Conservation (phyloP, 2,113 vertebrate genomes). For the Cebidichthys violaceus region DNA sequence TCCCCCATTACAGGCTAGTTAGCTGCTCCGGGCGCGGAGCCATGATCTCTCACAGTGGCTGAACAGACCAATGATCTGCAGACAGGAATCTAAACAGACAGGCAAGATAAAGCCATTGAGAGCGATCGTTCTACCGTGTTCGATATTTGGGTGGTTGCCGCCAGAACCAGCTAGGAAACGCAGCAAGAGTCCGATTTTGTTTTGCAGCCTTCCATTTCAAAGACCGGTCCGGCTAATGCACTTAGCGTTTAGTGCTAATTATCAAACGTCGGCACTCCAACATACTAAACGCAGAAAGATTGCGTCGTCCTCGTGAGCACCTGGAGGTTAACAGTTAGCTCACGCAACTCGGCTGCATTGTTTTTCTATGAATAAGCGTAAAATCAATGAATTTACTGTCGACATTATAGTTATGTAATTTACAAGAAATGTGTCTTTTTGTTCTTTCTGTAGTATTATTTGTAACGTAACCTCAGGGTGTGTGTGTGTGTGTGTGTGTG, state of each 20-base stretch:
- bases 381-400: background rate
- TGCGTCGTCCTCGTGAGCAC: background rate
- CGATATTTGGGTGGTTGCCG: conserved; percentile 40
- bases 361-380: background rate
- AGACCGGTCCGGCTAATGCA: background rate
- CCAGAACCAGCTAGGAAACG: conserved; percentile 21
- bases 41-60: conserved; percentile 31
- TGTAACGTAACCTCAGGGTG: background rate
- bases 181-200: background rate
- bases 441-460: background rate
- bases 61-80: conserved; percentile 53
- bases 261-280: background rate
- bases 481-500: background rate
- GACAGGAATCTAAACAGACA: conserved; percentile 74
- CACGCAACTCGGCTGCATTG: no score
- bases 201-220: background rate
- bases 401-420: no score
- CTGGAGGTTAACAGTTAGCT: background rate
- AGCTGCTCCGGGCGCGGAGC: conserved; percentile 48
- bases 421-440: background rate
- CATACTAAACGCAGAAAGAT: background rate
- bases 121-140: conserved; percentile 63
- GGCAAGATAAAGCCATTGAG: conserved; percentile 69
- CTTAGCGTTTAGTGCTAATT: background rate
- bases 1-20: conserved; percentile 6